A percentile compares a stretch with the other conserved stretches of the same genome.
These are phyloP conservation scores for Monodelphis domestica DNA, from an alignment of 2,797 vertebrate genomes.

Conservation along the genomic window DNA sequence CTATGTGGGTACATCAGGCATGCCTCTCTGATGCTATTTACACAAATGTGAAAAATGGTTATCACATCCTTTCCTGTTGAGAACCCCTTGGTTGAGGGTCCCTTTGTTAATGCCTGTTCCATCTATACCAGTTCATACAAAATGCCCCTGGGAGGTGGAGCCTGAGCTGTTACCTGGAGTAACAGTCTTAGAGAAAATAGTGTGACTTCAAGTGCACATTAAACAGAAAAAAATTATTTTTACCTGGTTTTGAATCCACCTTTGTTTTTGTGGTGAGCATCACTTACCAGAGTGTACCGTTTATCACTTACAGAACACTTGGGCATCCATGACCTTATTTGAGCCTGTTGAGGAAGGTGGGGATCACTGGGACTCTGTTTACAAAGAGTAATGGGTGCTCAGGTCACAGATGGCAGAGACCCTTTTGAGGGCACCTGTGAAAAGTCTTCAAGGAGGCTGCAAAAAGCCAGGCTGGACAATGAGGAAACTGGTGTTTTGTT, in stretches of 20 bases:
- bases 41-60: constrained; percentile 54
- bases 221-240: constrained; percentile 80
- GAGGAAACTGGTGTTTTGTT: background rate
- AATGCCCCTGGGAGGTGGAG: constrained; percentile 60
- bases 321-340: background rate
- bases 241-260: constrained; percentile 62
- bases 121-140: constrained; percentile 56
- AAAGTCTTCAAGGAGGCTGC: background rate
- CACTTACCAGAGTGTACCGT: too few species aligned
- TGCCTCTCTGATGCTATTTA: constrained; percentile 20
- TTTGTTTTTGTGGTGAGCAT: constrained; percentile 34
- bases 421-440: background rate
- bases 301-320: background rate
- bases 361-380: background rate
- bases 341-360: background rate
- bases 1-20: constrained; percentile 33
- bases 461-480: background rate
- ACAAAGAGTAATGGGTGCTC: background rate
- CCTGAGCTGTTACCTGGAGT: constrained; percentile 74
- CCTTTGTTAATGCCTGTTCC: constrained; percentile 56
- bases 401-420: background rate
- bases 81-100: constrained; percentile 23
- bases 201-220: constrained; percentile 79
- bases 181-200: constrained; percentile 70
- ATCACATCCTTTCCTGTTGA: constrained; percentile 66